A percentile compares a stretch with the other conserved stretches of the same genome.
These are phyloP conservation scores for Dicrurus megarhynchus DNA, from an alignment of 2,113 vertebrate species.

Conservation along the genomic window DNA sequence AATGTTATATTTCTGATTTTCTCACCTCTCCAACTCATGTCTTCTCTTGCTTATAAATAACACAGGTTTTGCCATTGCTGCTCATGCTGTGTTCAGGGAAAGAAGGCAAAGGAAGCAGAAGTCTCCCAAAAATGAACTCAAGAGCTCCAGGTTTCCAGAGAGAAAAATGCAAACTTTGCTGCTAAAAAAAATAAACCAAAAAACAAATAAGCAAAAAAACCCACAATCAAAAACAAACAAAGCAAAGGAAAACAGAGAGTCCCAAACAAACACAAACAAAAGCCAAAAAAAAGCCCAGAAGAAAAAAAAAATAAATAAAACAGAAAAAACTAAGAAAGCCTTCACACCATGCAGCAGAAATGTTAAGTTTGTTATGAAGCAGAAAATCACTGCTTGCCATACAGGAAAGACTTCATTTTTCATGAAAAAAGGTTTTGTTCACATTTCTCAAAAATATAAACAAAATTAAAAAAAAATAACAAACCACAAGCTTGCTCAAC, in stretches of 20 bases:
- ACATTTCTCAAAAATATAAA: not conserved
- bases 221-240: no score
- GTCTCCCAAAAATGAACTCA: not conserved
- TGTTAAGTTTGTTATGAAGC: not conserved
- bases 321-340: not conserved
- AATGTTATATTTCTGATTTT: not conserved
- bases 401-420: not conserved
- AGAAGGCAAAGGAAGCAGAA: not conserved
- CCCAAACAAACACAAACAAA: not conserved
- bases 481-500: not conserved
- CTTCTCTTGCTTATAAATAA: not conserved
- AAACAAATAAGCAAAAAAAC: not conserved
- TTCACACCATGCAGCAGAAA: accelerated
- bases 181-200: not conserved
- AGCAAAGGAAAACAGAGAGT: not conserved
- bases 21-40: not conserved
- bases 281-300: not conserved
- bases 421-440: not conserved
- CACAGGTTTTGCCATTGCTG: not conserved
- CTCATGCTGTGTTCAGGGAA: not conserved
- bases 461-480: not conserved
- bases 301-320: not conserved
- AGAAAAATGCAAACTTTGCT: not conserved
- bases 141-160: not conserved
- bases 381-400: not conserved